Conservation (phyloP, 2,113 vertebrate genomes). For the Nannobrachium achirus region DNA sequence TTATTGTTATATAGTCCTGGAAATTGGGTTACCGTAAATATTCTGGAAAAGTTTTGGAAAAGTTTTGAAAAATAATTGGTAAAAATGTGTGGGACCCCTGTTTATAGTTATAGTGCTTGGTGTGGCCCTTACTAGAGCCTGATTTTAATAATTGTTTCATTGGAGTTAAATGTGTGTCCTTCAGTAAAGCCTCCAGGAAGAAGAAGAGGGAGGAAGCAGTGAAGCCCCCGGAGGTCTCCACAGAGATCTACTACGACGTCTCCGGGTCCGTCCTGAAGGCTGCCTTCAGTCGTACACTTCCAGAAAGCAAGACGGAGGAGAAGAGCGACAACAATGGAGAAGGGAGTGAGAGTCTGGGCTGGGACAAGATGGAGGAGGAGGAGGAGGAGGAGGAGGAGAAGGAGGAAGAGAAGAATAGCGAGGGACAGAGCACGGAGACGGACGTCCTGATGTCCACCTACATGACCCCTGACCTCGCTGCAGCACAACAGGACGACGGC, state of each 20-base stretch:
- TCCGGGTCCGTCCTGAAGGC: constrained; percentile 85
- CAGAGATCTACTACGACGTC: constrained; percentile 86
- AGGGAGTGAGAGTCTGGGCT: constrained; percentile 28
- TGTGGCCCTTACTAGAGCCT: too few species aligned
- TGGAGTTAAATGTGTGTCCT: not conserved
- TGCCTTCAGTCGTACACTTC: constrained; percentile 79
- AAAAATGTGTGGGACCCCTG: too few species aligned
- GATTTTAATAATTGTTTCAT: not conserved
- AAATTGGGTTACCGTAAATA: too few species aligned
- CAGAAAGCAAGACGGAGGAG: constrained; percentile 32
- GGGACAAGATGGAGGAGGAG: constrained; percentile 34
- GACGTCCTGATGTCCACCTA: not conserved
- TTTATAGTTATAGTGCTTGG: too few species aligned
- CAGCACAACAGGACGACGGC: not conserved
- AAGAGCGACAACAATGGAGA: constrained; percentile 27
- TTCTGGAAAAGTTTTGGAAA: too few species aligned
- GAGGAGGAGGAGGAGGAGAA: constrained; percentile 18
- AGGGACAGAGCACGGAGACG: not conserved
- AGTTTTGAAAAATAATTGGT: too few species aligned
- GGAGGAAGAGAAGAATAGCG: not conserved
- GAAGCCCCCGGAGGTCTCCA: constrained; percentile 88
- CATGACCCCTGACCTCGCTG: not conserved
- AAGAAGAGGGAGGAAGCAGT: constrained; percentile 85
- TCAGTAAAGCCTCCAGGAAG: constrained; percentile 83
- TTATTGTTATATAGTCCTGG: too few species aligned